These are phyloP conservation scores for Orthochromis indermauri DNA, from an alignment of 2,113 vertebrate species.

Conservation along the genomic window DNA sequence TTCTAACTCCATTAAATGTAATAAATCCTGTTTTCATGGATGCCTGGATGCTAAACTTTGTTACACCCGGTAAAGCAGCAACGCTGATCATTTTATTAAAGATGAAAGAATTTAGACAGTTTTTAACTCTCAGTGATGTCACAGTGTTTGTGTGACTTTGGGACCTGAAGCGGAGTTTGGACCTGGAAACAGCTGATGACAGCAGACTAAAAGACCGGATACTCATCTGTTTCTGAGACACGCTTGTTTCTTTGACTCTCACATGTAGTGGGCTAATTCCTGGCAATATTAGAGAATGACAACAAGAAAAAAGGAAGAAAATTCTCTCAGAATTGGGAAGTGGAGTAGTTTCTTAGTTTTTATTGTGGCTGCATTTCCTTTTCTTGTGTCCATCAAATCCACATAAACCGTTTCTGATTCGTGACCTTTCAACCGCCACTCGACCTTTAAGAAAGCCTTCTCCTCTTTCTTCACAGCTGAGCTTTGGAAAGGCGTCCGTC, in stretches of 20 bases:
- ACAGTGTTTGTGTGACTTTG: not conserved
- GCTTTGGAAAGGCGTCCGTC: not conserved
- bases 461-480: not conserved
- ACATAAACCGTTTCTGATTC: not conserved
- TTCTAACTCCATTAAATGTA: no score
- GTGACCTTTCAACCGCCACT: not conserved
- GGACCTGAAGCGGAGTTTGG: not conserved
- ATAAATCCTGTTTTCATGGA: no score
- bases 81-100: fast-evolving
- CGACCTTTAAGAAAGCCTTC: not conserved
- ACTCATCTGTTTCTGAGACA: not conserved
- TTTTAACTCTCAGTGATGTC: not conserved
- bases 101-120: fast-evolving
- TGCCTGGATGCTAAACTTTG: no score
- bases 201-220: not conserved
- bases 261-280: not conserved
- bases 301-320: not conserved
- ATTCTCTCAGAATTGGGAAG: not conserved
- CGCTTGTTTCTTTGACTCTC: not conserved
- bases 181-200: not conserved
- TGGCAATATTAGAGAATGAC: not conserved
- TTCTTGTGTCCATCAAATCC: not conserved
- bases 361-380: not conserved
- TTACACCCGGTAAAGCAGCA: no score
- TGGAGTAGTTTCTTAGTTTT: not conserved